Evolutionary conservation across 2,797 vertebrate genomes (phyloP).

Genomic region (Heliangelus exortis): DNA sequence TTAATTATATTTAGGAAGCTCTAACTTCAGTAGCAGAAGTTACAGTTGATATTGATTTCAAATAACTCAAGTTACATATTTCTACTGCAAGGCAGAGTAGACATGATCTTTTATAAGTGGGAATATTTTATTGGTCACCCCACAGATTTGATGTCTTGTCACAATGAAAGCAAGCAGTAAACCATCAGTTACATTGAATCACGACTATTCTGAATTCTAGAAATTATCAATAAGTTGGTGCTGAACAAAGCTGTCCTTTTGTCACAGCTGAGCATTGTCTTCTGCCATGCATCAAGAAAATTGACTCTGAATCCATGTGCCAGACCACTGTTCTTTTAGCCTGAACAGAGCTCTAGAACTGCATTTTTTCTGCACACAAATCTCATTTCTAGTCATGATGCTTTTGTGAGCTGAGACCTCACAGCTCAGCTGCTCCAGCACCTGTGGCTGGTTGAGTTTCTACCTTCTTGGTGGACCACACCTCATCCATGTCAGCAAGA

Average conservation of each 20-base stretch:
- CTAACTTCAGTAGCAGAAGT: background rate
- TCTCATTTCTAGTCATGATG: background rate
- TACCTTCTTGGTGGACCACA: background rate
- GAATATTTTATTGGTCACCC: background rate
- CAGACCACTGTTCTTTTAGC: background rate
- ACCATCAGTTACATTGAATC: background rate
- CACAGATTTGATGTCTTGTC: background rate
- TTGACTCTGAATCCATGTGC: background rate
- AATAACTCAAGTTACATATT: background rate
- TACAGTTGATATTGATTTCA: background rate
- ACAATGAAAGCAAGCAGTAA: background rate
- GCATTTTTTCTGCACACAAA: background rate
- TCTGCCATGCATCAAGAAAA: background rate
- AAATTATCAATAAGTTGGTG: background rate
- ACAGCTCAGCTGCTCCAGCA: background rate
- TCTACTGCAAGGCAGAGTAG: background rate
- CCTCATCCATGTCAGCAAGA: accelerated
- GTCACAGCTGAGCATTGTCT: background rate
- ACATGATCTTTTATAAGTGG: background rate
- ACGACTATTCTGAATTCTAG: background rate
- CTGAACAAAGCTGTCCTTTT: background rate
- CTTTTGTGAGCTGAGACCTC: background rate
- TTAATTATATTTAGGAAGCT: background rate
- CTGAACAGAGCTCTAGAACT: background rate
- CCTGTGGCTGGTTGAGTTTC: background rate